These are phyloP conservation scores for Meles meles DNA, from an alignment of 2,113 vertebrate genomes.

Conservation along the genomic window DNA sequence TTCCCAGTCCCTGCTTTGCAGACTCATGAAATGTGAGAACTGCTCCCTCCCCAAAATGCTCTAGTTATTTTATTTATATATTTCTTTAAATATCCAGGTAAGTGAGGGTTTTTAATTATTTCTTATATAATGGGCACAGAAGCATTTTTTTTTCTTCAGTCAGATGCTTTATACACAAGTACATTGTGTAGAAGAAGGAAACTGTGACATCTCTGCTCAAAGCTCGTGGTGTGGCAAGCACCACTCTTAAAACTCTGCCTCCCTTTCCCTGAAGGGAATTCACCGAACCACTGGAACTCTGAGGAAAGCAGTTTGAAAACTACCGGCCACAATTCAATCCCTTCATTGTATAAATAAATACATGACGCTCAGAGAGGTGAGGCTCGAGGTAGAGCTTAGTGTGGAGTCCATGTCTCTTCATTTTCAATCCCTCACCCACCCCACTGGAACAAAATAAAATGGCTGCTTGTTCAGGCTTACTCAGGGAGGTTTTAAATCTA, in stretches of 20 bases:
- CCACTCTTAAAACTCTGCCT: not conserved
- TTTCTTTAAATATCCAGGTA: not conserved
- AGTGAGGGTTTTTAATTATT: not conserved
- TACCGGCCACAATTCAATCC: not conserved
- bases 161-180: not conserved
- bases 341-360: conserved; percentile 1
- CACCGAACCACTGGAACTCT: not conserved
- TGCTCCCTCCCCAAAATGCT: not conserved
- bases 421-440: not conserved
- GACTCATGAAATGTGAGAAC: not conserved
- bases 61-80: no score
- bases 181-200: not conserved
- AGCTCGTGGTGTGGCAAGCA: not conserved
- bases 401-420: not conserved
- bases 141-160: not conserved
- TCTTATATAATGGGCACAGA: not conserved
- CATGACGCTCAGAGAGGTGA: not conserved
- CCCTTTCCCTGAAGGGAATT: not conserved
- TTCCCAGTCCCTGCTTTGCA: not conserved
- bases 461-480: not conserved
- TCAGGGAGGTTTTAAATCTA: not conserved
- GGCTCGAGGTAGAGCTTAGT: not conserved
- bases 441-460: not conserved
- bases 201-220: not conserved
- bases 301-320: not conserved